phyloP scores from a whole-genome alignment of 64 coral and sea anemone genomes.

The Montipora efflorescens region DNA sequence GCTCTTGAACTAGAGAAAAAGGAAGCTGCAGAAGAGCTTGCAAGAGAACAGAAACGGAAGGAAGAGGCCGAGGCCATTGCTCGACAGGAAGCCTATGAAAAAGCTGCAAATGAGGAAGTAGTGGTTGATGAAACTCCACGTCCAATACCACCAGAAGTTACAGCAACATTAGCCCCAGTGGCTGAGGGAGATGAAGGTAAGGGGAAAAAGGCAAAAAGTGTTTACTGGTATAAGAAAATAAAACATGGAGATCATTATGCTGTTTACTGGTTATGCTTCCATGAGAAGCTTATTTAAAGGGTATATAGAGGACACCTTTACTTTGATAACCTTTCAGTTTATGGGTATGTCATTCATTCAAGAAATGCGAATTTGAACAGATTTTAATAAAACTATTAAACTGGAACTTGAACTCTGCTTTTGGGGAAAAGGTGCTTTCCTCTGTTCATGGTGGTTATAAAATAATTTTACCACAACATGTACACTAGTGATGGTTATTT shows the following conservation, averaged over 20 bases:
- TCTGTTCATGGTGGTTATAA: too few relatives aligned
- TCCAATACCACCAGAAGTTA: constrained; percentile 94
- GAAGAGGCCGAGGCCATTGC: constrained; percentile 91
- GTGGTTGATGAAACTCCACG: constrained; percentile 74
- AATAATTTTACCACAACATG: too few relatives aligned
- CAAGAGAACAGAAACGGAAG: constrained; percentile 73
- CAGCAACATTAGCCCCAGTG: constrained; percentile 79
- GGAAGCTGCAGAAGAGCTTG: constrained; percentile 66
- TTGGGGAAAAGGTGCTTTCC: too few relatives aligned
- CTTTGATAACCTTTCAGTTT: too few relatives aligned
- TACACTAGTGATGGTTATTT: too few relatives aligned
- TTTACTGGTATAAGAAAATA: neutral
- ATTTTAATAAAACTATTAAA: too few relatives aligned
- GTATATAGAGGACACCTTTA: too few relatives aligned
- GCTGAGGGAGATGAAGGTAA: constrained; percentile 85
- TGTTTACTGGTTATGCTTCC: neutral
- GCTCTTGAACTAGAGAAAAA: constrained; percentile 75
- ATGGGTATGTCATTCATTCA: too few relatives aligned
- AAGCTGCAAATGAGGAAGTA: constrained; percentile 77
- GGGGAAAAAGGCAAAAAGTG: neutral
- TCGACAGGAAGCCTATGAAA: constrained; percentile 87
- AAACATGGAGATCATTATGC: too few relatives aligned
- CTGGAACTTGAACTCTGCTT: too few relatives aligned
- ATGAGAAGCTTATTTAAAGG: neutral
- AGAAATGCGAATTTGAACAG: too few relatives aligned